phyloP scores from a whole-genome alignment of 1,140 invertebrate genomes.

The Hypothenemus hampei region DNA sequence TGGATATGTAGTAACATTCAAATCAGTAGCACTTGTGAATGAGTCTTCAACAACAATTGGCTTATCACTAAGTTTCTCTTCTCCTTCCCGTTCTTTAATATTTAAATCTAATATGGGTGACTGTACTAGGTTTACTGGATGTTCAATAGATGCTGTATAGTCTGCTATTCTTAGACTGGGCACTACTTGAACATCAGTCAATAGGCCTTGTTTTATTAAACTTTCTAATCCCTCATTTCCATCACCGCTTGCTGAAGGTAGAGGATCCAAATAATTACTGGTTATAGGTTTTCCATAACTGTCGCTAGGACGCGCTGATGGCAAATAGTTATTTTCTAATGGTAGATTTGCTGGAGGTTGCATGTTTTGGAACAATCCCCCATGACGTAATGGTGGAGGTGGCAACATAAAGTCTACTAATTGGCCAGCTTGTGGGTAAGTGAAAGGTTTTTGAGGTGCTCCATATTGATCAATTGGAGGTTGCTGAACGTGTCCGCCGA shows the following conservation, averaged over 20 bases:
- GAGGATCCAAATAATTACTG: slow-evolving; percentile 35
- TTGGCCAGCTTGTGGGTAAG: slow-evolving; percentile 7
- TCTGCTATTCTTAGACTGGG: slow-evolving; percentile 58
- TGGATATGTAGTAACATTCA: slow-evolving; percentile 23
- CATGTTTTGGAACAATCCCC: slow-evolving; percentile 30
- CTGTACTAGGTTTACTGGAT: slow-evolving; percentile 57
- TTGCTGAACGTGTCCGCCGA: not conserved
- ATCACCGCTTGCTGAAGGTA: slow-evolving; percentile 20
- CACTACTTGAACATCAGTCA: slow-evolving; percentile 48
- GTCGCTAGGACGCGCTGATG: slow-evolving; percentile 13
- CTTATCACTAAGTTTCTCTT: slow-evolving; percentile 35
- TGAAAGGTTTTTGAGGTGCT: slow-evolving; percentile 12
- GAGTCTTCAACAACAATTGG: slow-evolving; percentile 43
- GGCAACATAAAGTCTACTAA: slow-evolving; percentile 25
- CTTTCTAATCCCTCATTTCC: slow-evolving; percentile 21
- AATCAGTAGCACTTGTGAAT: slow-evolving; percentile 33
- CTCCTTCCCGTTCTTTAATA: slow-evolving; percentile 29
- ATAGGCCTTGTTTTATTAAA: slow-evolving; percentile 16
- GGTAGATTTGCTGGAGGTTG: slow-evolving; percentile 19
- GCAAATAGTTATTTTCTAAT: slow-evolving; percentile 12
- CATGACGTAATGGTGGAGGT: slow-evolving; percentile 23
- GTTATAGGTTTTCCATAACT: slow-evolving; percentile 23
- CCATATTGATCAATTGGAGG: slow-evolving; percentile 35
- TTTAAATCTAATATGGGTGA: slow-evolving; percentile 58
- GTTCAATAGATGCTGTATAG: slow-evolving; percentile 59